phyloP scores from a whole-genome alignment of 2,113 vertebrate species.

The Thomomys bottae region DNA sequence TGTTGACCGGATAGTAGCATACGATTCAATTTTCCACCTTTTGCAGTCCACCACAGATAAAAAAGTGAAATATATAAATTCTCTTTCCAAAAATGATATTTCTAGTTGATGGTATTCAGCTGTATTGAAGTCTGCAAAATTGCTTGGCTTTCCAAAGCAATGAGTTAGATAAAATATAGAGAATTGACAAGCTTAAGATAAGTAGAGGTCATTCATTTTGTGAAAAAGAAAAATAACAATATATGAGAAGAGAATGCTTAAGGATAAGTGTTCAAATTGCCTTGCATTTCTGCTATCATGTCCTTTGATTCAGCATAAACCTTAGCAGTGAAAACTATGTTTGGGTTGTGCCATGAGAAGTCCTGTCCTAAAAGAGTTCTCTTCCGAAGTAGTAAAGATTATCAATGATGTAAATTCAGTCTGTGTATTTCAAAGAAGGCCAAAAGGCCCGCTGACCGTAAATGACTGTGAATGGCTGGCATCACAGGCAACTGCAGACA shows the following conservation, averaged over 20 bases:
- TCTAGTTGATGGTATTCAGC: slow-evolving; percentile 55
- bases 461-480: too few species aligned
- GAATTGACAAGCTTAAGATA: slow-evolving; percentile 40
- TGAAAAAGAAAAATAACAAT: neutral
- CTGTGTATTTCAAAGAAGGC: neutral
- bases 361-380: neutral
- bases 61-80: slow-evolving; percentile 75
- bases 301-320: neutral
- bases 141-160: slow-evolving; percentile 48
- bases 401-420: neutral
- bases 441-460: neutral
- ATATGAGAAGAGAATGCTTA: neutral
- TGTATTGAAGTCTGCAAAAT: slow-evolving; percentile 19
- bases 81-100: slow-evolving; percentile 62
- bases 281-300: neutral
- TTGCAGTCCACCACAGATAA: slow-evolving; percentile 62
- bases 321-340: neutral
- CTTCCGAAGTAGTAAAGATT: neutral
- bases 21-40: slow-evolving; percentile 68
- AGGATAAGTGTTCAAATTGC: neutral
- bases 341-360: neutral
- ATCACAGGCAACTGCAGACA: neutral
- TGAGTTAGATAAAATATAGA: neutral
- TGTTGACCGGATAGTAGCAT: slow-evolving; percentile 60
- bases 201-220: neutral